Evolutionary conservation across 2,888 invertebrate genomes (phyloP), one percentile per base, ranked within the genome.

Genomic region (Matsumyia berberina): DNA sequence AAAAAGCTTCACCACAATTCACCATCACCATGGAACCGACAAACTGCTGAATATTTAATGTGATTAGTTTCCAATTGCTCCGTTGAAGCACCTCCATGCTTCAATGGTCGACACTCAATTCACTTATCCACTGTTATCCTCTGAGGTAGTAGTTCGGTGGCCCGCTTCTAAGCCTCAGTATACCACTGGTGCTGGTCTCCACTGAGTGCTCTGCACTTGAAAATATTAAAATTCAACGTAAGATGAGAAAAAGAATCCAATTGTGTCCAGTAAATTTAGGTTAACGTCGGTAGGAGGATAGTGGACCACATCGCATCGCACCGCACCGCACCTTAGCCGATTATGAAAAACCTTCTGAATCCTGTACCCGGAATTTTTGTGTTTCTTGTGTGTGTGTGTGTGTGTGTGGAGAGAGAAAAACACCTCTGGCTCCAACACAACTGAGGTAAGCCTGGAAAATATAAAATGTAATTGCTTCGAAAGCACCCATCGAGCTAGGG

Each of bases 251-350:
- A 33, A 46, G 29, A 79, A 82, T 55, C 72, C 82, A 82, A 82
- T 73, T 82, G 78, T 82, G 78, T 67, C 60, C 72, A 78, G 82
- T 78, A 72, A 82, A 78, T 77, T 78, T 73, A 55, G 83, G 83
- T 83, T 60, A 83, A 46, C 60, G 55, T 46, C 51, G 70, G 60
- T 53, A 66, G 62, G 53, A 70, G 42, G n/a, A n/a, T n/a, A n/a
- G n/a, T n/a, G n/a, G n/a, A n/a, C n/a, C n/a, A n/a, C n/a, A n/a
- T n/a, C n/a, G n/a, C n/a, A n/a, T n/a, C n/a, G 4, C 24, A 67
- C 53, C 66, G 24, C 11, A 62, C 49, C 67, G 62, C 73, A 69
- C 72, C 67, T 62, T 62, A 67, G 55, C 55, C 55, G 72, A 73
- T 78, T 83, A 69, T 57, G 49, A 62, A 55, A 62, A 77, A 60